Evolutionary conservation across 2,888 invertebrate species (phyloP).

Genomic region (Ornithoptera priamus): DNA sequence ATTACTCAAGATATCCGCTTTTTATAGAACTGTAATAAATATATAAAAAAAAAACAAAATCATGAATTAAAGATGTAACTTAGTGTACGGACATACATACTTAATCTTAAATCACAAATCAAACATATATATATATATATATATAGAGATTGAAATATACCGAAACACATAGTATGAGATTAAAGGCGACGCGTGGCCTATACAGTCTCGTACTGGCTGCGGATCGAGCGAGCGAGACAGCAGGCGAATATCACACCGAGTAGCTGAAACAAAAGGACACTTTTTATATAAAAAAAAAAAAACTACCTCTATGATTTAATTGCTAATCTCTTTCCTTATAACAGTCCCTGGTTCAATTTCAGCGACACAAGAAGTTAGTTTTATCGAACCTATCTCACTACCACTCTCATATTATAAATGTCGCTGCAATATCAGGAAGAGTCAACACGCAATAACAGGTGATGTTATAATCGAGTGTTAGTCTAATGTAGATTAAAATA

Average conservation of each 20-base stretch:
- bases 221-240: constrained; percentile 94
- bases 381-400: no score
- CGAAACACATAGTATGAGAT: constrained; percentile 18
- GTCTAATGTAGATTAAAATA: no score
- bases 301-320: no score
- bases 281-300: no score
- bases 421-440: no score
- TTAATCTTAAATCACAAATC: constrained; percentile 48
- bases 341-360: no score
- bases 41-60: constrained; percentile 20
- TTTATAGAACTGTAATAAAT: constrained; percentile 17
- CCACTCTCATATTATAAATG: no score
- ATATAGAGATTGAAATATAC: constrained; percentile 23
- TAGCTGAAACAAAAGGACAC: constrained; percentile 79
- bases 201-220: constrained; percentile 94
- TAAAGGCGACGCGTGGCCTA: constrained; percentile 56
- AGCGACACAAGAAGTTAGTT: no score
- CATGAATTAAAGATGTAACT: constrained; percentile 22
- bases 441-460: no score
- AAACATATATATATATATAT: constrained; percentile 22
- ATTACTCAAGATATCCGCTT: neutral
- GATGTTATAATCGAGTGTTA: no score
- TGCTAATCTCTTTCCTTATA: no score
- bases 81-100: constrained; percentile 24
- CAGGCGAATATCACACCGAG: constrained; percentile 95